Base-by-base conservation (phyloP, 2,113 vertebrate genomes). In the Vicugna pacos region DNA sequence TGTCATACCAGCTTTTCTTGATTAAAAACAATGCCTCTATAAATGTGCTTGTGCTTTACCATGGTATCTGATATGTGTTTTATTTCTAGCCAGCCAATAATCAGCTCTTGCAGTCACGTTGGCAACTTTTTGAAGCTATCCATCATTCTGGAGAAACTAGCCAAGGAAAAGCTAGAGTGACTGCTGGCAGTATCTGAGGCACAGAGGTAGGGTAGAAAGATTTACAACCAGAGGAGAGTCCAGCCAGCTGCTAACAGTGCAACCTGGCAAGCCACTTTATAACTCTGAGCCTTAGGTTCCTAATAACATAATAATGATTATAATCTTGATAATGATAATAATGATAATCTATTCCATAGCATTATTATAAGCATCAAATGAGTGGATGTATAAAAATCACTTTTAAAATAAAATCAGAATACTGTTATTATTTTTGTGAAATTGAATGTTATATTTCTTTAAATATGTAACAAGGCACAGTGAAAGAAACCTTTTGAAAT, bases 21-120 rank as follows among this genome's bases (percentile, higher is more conserved):
- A 95, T 97, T 97, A 95, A 96, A 95, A 98, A 95, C 91, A 94
- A 94, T 72, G 56, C 72, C 20, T 96, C 89, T 69, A 17, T 89
- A 89, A 93, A 86, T 62, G 70, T 12, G 46, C 50, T 89, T 35
- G 79, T 89, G 28, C 22, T 90, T 87, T 69, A 54, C 86, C 64
- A 52, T 62, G 46, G n/a, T n/a, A 42, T 86, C 89, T 93, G 82
- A 95, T 94, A 19, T 54, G 94, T 81, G 83, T 69, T 93, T 93
- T 76, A 65, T 91, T 94, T 94, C 73, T 60, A 92, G 56, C 26
- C 86, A 95, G 86, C 69, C 86, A 94, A 92, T 91, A 87, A 86
- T 94, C 91, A 72, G 77, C 60, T 86, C 81, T 86, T 83, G 83
- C 26, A 94, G 94, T 95, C 86, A 97, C 3, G 3, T 50, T 94